Conservation (phyloP, 2,888 invertebrate genomes). For the Leucophenga montana region DNA sequence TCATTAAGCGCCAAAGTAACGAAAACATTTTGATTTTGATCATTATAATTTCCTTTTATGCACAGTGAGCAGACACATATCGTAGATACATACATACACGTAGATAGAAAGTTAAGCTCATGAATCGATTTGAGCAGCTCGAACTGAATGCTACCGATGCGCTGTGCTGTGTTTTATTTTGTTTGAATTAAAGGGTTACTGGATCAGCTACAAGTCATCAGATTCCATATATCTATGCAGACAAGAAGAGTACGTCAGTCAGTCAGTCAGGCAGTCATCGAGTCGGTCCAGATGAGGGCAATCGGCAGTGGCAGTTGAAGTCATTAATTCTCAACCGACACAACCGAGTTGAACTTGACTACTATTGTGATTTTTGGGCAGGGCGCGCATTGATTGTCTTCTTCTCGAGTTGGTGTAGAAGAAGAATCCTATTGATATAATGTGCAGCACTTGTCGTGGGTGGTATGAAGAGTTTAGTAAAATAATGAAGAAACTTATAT, state of each 20-base stretch:
- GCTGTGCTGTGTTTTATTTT: slow-evolving; percentile 38
- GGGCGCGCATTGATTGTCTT: neutral
- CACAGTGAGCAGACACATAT: neutral
- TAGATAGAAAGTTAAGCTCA: neutral
- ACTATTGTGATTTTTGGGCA: slow-evolving; percentile 5
- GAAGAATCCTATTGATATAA: neutral
- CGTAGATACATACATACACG: no score
- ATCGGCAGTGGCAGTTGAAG: slow-evolving; percentile 36
- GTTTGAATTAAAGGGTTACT: slow-evolving; percentile 63
- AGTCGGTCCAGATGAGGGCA: neutral
- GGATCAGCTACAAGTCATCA: slow-evolving; percentile 51
- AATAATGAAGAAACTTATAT: no score
- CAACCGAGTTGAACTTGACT: slow-evolving; percentile 10
- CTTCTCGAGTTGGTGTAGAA: neutral
- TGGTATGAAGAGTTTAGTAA: no score
- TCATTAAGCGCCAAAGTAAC: slow-evolving; percentile 65
- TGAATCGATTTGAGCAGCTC: neutral
- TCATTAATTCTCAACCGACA: slow-evolving; percentile 59
- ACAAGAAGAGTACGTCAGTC: neutral
- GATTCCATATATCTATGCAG: neutral
- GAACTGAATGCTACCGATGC: slow-evolving; percentile 13
- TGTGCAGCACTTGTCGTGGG: neutral
- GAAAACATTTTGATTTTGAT: slow-evolving; percentile 65
- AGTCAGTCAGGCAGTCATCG: neutral
- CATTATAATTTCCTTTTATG: slow-evolving; percentile 64